phyloP scores from a whole-genome alignment of 2,888 invertebrate genomes.

The Nephrocerus scutellatus region DNA sequence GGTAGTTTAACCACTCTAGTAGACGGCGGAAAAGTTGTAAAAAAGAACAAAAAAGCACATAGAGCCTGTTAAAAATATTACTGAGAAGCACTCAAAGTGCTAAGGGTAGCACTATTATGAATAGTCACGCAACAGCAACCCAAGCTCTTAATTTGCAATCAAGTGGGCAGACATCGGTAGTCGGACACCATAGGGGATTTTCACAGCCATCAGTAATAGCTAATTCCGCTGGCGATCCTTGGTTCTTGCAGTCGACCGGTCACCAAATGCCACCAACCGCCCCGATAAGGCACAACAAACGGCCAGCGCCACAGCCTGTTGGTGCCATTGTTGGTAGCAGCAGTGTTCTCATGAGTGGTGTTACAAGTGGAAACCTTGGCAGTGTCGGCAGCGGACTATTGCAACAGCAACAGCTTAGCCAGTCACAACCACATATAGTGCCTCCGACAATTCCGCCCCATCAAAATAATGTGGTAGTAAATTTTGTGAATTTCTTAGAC shows the following conservation, averaged over 20 bases:
- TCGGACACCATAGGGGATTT: slow-evolving; percentile 49
- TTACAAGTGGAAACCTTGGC: slow-evolving; percentile 17
- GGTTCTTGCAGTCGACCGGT: slow-evolving; percentile 48
- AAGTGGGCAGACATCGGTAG: slow-evolving; percentile 47
- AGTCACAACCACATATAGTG: slow-evolving; percentile 46
- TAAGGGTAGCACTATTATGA: slow-evolving; percentile 39
- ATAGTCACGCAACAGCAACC: slow-evolving; percentile 47
- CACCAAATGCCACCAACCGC: slow-evolving; percentile 50
- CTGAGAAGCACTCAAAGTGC: too few relatives aligned
- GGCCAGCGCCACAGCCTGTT: slow-evolving; percentile 47
- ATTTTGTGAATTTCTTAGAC: slow-evolving; percentile 3
- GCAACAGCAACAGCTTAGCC: slow-evolving; percentile 45
- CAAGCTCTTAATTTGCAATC: slow-evolving; percentile 36
- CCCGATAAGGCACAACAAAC: slow-evolving; percentile 48
- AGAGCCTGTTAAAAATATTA: too few relatives aligned
- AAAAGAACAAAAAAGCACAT: too few relatives aligned
- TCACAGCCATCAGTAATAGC: slow-evolving; percentile 45
- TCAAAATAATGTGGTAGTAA: slow-evolving; percentile 40
- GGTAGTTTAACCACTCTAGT: too few relatives aligned
- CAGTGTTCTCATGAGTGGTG: slow-evolving; percentile 12
- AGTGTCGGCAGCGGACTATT: slow-evolving; percentile 23
- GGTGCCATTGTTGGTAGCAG: slow-evolving; percentile 6
- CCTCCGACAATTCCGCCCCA: slow-evolving; percentile 46
- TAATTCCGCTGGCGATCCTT: slow-evolving; percentile 46
- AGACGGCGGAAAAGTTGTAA: too few relatives aligned